phyloP scores from a whole-genome alignment of 1,140 invertebrate genomes.

The Drosophila biarmipes region DNA sequence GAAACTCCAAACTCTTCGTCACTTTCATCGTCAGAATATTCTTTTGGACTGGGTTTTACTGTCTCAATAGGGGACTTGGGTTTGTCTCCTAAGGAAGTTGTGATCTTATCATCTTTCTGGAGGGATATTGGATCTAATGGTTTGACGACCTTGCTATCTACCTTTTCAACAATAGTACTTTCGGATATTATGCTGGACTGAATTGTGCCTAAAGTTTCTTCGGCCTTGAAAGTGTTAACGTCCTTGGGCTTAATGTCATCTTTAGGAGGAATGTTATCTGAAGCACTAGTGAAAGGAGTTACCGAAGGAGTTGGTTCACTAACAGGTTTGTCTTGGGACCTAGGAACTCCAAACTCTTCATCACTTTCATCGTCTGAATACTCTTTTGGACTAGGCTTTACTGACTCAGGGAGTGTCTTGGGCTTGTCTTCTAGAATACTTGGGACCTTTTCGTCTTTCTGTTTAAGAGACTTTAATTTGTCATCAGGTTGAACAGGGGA shows the following conservation, averaged over 20 bases:
- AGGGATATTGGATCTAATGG: background rate
- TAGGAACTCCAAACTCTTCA: background rate
- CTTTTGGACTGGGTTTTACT: slow-evolving; percentile 1
- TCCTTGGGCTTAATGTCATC: background rate
- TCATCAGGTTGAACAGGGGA: slow-evolving; percentile 9
- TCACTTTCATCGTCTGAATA: background rate
- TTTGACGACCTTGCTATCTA: slow-evolving; percentile 4
- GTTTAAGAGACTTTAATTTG: slow-evolving; percentile 5
- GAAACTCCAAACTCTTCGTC: slow-evolving; percentile 20
- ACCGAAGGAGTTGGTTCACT: slow-evolving; percentile 1
- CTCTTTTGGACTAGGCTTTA: too few species aligned
- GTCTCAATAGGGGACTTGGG: too few species aligned
- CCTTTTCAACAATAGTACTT: background rate
- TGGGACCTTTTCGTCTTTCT: background rate
- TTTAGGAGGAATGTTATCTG: slow-evolving; percentile 3
- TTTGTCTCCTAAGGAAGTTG: background rate
- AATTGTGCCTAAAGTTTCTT: slow-evolving; percentile 6
- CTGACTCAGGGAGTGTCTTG: background rate
- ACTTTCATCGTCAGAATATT: slow-evolving; percentile 22
- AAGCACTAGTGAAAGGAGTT: background rate
- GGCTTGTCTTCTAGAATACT: slow-evolving; percentile 24
- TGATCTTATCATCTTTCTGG: slow-evolving; percentile 2
- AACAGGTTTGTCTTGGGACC: background rate
- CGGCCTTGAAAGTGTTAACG: background rate
- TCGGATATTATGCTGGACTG: background rate